Percentiles rank a stretch among this genome's conserved stretches.
phyloP scores from a whole-genome alignment of 2,113 vertebrate genomes.

The Okapia johnstoni region DNA sequence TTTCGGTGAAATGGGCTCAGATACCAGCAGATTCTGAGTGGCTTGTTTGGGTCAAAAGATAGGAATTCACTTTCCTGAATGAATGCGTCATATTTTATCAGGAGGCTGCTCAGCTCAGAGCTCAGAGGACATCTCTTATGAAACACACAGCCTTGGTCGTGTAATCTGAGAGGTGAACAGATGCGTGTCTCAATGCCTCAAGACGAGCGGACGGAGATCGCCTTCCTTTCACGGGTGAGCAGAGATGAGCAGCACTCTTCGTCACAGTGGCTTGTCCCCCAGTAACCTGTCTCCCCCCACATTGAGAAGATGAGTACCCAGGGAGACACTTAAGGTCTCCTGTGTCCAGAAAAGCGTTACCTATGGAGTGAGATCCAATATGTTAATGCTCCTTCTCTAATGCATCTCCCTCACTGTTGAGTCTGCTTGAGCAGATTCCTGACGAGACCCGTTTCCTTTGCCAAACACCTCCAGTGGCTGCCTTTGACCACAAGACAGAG shows the following conservation, averaged over 20 bases:
- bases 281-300: neutral
- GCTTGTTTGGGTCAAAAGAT: neutral
- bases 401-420: neutral
- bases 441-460: neutral
- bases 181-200: neutral
- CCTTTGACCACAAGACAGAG: neutral
- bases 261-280: neutral
- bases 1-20: neutral
- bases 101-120: neutral
- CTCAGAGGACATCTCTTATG: neutral
- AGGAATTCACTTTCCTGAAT: neutral
- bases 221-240: neutral
- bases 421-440: neutral
- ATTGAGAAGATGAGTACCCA: neutral
- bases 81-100: neutral
- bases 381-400: neutral
- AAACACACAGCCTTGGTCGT: neutral
- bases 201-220: neutral
- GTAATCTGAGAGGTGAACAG: neutral
- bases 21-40: neutral
- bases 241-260: neutral
- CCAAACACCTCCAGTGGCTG: neutral
- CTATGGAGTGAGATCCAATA: neutral
- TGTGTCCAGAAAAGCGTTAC: neutral
- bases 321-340: too few relatives aligned